Evolutionary conservation across 2,888 invertebrate genomes (phyloP), one percentile per base, ranked within the genome.

Genomic region (Mimachlamys varia): DNA sequence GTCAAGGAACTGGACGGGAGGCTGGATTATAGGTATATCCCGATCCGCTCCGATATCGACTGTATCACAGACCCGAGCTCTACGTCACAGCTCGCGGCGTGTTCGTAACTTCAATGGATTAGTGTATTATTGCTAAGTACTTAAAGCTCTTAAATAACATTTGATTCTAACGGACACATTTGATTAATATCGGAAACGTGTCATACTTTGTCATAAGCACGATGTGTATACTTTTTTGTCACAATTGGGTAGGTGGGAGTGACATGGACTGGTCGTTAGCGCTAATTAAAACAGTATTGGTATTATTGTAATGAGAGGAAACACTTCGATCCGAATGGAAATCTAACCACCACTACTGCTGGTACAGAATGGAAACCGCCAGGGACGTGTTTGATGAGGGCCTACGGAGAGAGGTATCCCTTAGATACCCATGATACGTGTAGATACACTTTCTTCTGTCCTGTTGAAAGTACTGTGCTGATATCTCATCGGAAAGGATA

Each of bases 251-350:
- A 22, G 19, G 53, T 17, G 19, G 76, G 62, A n/a, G 27, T 76
- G 27, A 76, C 76, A 76, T 76, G 33, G 76, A 76, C 76, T 27
- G 76, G 13, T 15, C 22, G 58, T 19, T 19, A 53, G 15, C 7
- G 76, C 19, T 76, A 76, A 76, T 76, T 27, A 76, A 27, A 27
- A 33, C 76, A 76, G 76, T 76, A 33, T 76, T 76, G 13, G 76
- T 76, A 76, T 76, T 76, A 76, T 76, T 76, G 76, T 76, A 33
- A 76, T 33, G 13, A 76, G 76, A 58, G 58, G 58, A 58, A 58
- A 58, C 22, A 19, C 58, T 58, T 58, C 58, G 58, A 58, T 58
- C 58, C 0, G 58, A 76, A 33, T 33, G 76, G 76, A 33, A 7
- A 76, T 27, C 10, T 76, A 76, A 27, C 62, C 27, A 76, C 27